Evolutionary conservation across 2,797 vertebrate species (phyloP), one percentile per base, ranked within the genome.

Genomic region (Discoglossus pictus): DNA sequence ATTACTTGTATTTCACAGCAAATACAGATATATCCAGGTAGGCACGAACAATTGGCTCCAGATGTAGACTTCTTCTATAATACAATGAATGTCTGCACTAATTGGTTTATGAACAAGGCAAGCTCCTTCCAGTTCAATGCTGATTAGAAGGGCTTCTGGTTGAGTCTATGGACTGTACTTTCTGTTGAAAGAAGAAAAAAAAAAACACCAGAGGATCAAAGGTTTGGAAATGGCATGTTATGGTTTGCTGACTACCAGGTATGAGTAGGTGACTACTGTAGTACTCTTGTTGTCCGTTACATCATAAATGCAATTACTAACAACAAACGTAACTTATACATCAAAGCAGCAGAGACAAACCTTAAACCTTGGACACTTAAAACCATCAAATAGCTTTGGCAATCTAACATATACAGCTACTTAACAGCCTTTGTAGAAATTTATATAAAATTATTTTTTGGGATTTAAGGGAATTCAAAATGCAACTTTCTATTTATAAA

Each of bases 31-130:
- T 79, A 80, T 79, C 66, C 72, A 78, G 79, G n/a, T n/a, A n/a
- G n/a, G 82, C 75, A 82, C 70, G 78, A 80, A 79, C 80, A 85
- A 91, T 89, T 87, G 84, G 79, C 80, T 88, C 86, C 88, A 90
- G 87, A 91, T 88, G 86, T 86, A 76, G 73, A 61, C 79, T 83
- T 84, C 80, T 83, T 76, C 40, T 21, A 74, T 74, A 79, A 79
- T 76, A 39, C 38, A 71, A 83, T 83, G 71, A 75, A 81, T 77
- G 75, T 77, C 78, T 78, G 76, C 80, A 79, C 74, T 76, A 74
- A 86, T 79, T 84, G 79, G 77, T 85, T 74, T 79, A 76, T 86
- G 85, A 80, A 83, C 84, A 87, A 86, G 75, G 83, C 71, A 80
- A 87, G 82, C 75, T 82, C 72, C 71, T 84, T 80, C 48, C 72